Evolutionary conservation across 2,113 vertebrate species (phyloP).

Genomic region (Anarrhichthys ocellatus): DNA sequence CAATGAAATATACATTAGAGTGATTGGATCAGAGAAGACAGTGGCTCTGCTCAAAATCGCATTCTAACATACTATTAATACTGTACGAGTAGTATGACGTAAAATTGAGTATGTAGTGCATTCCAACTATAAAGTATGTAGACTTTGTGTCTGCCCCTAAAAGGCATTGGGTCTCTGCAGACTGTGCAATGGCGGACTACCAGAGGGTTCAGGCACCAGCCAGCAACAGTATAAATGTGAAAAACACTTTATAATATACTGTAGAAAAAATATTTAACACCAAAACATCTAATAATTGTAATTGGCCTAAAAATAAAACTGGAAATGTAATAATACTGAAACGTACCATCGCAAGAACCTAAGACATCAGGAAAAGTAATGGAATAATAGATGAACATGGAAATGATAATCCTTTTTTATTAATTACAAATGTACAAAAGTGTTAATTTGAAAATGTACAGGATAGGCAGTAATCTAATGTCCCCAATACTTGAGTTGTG

Average conservation of each 20-base stretch:
- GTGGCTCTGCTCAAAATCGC: conserved; percentile 2
- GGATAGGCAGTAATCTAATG: not conserved
- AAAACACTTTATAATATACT: not conserved
- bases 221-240: not conserved
- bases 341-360: not conserved
- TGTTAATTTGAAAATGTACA: too few species aligned
- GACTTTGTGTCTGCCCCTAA: not conserved
- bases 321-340: not conserved
- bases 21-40: conserved; percentile 71
- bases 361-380: too few species aligned
- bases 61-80: not conserved
- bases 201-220: not conserved
- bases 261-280: not conserved
- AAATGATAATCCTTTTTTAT: not conserved
- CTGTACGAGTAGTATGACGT: not conserved
- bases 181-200: not conserved
- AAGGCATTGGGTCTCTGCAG: not conserved
- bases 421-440: not conserved
- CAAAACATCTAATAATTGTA: not conserved
- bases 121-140: not conserved
- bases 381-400: too few species aligned
- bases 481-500: not conserved
- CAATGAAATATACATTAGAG: conserved; percentile 80
- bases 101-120: not conserved
- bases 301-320: conserved; percentile 24